Percentiles rank a stretch among this genome's conserved stretches.
Conservation (phyloP, 2,113 vertebrate genomes). For the Chaetura pelagica region DNA sequence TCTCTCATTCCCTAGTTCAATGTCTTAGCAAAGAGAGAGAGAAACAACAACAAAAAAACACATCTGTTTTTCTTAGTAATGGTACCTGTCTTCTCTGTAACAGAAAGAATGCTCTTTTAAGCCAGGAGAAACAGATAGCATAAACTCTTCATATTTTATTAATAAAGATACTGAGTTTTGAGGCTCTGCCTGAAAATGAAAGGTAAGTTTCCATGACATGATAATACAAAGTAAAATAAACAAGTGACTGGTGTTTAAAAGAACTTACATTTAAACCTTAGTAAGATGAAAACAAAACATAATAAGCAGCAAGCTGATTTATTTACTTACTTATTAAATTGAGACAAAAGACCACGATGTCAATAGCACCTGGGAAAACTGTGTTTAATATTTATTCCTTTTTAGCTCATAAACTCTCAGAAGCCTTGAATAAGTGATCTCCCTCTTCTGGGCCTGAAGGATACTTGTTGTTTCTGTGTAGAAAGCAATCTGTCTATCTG, state of each 20-base stretch:
- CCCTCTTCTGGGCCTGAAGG: conserved; percentile 13
- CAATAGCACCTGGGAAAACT: background rate
- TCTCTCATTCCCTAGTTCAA: background rate
- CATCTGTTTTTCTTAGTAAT: background rate
- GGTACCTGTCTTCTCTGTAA: background rate
- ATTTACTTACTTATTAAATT: background rate
- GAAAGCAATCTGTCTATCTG: conserved; percentile 26
- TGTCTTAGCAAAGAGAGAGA: background rate
- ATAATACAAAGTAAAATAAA: conserved; percentile 39
- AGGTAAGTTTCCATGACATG: background rate
- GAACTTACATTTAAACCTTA: background rate
- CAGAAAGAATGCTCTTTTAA: conserved; percentile 27
- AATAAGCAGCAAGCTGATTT: background rate
- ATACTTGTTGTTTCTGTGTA: conserved; percentile 19
- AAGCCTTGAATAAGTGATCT: conserved; percentile 4
- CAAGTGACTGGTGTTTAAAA: background rate
- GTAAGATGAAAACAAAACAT: background rate
- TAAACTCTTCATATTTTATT: conserved; percentile 61
- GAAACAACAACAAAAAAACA: background rate
- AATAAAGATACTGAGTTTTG: conserved; percentile 23
- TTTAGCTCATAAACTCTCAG: conserved; percentile 34
- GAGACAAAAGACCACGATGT: background rate
- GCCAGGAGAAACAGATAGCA: conserved; percentile 4
- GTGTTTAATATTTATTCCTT: conserved; percentile 38
- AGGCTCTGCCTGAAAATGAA: background rate